Evolutionary conservation across 2,113 vertebrate species (phyloP).

Genomic region (Callipepla squamata): DNA sequence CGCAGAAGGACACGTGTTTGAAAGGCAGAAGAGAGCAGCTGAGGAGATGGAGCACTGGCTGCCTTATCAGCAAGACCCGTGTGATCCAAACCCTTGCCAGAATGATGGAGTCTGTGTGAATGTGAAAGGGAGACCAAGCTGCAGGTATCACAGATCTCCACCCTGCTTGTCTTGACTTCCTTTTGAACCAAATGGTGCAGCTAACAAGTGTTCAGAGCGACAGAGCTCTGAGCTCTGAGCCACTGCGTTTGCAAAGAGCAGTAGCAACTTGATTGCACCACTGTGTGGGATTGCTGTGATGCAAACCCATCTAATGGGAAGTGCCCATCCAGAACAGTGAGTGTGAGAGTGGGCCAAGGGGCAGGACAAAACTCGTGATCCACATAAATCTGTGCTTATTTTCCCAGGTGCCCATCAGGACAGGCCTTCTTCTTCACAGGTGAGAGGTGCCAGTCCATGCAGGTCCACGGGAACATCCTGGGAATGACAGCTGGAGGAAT

Average conservation of each 20-base stretch:
- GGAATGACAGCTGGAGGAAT: constrained; percentile 67
- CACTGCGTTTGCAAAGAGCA: neutral
- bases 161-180: neutral
- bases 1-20: neutral
- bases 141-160: constrained; percentile 79
- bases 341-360: neutral
- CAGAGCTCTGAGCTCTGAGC: neutral
- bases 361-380: neutral
- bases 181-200: neutral
- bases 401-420: constrained; percentile 72
- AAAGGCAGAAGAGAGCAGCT: constrained; percentile 68
- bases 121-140: constrained; percentile 78
- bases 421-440: constrained; percentile 75
- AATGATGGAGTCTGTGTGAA: constrained; percentile 86
- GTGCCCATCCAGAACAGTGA: neutral
- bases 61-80: constrained; percentile 63
- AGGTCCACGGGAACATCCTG: constrained; percentile 67
- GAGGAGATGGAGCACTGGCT: constrained; percentile 41
- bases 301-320: neutral
- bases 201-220: neutral
- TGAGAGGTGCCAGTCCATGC: constrained; percentile 74
- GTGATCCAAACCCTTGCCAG: constrained; percentile 83
- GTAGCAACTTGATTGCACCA: neutral
- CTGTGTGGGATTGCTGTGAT: neutral
- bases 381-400: neutral